Percentiles rank a stretch among this genome's conserved stretches.
These are phyloP conservation scores for Molorchus minor DNA, from an alignment of 2,888 invertebrate genomes.

Conservation along the genomic window DNA sequence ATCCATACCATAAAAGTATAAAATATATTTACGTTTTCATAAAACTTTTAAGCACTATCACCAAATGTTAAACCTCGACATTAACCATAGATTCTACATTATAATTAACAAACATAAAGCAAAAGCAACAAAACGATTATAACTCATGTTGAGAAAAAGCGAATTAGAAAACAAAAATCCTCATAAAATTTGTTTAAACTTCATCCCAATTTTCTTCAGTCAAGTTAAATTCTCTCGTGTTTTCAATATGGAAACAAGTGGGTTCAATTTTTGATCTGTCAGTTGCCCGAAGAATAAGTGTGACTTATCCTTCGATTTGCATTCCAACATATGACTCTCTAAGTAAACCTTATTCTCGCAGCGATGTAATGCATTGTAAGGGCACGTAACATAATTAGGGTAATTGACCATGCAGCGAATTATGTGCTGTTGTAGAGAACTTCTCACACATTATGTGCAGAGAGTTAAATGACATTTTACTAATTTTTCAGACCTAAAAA, in stretches of 20 bases:
- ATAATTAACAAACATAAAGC: too few relatives aligned
- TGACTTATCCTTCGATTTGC: conserved; percentile 42
- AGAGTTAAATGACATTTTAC: conserved; percentile 55
- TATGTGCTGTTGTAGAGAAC: conserved; percentile 55
- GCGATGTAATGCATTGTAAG: conserved; percentile 56
- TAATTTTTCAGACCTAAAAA: conserved; percentile 33
- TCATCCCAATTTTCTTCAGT: conserved; percentile 51
- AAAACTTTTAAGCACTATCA: too few relatives aligned
- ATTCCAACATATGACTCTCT: conserved; percentile 53
- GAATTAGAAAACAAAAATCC: too few relatives aligned
- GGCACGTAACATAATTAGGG: conserved; percentile 54
- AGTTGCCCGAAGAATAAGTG: conserved; percentile 26
- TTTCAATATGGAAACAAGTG: conserved; percentile 37
- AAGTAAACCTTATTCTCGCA: conserved; percentile 48
- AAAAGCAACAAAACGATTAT: too few relatives aligned
- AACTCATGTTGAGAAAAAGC: too few relatives aligned
- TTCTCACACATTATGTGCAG: conserved; percentile 50
- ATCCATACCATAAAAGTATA: too few relatives aligned
- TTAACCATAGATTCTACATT: too few relatives aligned
- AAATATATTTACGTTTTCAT: too few relatives aligned
- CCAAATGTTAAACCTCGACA: too few relatives aligned
- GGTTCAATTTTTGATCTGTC: conserved; percentile 15
- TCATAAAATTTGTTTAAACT: too few relatives aligned
- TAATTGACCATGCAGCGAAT: conserved; percentile 57
- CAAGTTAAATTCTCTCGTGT: conserved; percentile 43